Conservation (phyloP, 1,140 invertebrate genomes). For the Araneus ventricosus region DNA sequence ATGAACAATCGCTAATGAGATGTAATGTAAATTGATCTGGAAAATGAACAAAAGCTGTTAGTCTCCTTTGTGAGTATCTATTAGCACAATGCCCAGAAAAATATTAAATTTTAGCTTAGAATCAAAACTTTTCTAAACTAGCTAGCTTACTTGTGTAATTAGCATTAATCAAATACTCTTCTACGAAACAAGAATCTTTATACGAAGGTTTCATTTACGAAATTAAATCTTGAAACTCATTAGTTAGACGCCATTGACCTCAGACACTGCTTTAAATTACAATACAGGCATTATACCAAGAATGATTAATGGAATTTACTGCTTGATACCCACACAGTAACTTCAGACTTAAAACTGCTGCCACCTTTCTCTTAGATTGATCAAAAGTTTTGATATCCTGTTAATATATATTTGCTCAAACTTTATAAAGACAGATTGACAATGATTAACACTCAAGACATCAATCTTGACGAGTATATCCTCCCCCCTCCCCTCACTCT, state of each 20-base stretch:
- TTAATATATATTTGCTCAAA: neutral
- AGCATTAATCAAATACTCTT: no score
- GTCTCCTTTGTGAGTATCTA: no score
- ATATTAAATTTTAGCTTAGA: no score
- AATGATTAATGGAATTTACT: neutral
- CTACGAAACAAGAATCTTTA: no score
- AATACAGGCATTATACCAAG: neutral
- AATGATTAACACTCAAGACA: constrained; percentile 37
- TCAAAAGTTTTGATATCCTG: neutral
- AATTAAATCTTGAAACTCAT: neutral
- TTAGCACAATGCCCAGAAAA: no score
- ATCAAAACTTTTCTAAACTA: no score
- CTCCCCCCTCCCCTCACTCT: no score
- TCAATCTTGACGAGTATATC: constrained; percentile 22
- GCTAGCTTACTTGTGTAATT: no score
- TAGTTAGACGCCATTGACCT: neutral
- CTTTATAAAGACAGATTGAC: constrained; percentile 13
- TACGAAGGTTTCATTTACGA: no score
- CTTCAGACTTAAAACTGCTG: neutral
- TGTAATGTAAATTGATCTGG: no score
- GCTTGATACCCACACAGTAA: neutral
- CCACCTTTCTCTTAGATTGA: neutral
- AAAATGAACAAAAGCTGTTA: no score
- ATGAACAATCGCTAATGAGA: no score
- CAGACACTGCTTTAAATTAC: neutral